These are phyloP conservation scores for Microctonus brassicae DNA, from an alignment of 2,888 invertebrate species.

Conservation along the genomic window DNA sequence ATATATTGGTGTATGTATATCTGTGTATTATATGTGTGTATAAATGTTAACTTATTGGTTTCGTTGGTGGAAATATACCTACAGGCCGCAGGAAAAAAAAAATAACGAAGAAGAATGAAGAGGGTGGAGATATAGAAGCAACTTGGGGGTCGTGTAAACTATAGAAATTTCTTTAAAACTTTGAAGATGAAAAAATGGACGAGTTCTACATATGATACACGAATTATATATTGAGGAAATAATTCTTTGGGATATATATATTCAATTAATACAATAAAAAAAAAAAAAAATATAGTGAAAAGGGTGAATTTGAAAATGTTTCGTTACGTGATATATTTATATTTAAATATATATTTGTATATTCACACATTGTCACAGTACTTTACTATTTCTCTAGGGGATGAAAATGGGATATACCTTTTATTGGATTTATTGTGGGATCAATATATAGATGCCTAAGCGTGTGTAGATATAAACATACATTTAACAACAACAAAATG, in stretches of 20 bases:
- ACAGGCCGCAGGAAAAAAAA: conserved; percentile 20
- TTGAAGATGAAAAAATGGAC: not conserved
- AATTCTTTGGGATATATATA: not conserved
- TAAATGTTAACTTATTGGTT: conserved; percentile 1
- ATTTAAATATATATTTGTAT: conserved; percentile 8
- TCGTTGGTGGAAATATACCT: conserved; percentile 6
- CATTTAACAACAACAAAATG: conserved; percentile 1
- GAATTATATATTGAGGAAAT: conserved; percentile 25
- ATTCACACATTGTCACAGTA: not conserved
- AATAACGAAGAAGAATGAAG: conserved; percentile 26
- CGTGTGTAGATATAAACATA: not conserved
- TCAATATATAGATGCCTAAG: conserved; percentile 15
- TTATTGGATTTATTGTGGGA: conserved; percentile 1
- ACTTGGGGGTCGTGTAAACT: not conserved
- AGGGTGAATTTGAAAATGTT: conserved; percentile 33
- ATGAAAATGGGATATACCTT: not conserved
- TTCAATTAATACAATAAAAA: not conserved
- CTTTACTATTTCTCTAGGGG: conserved; percentile 1
- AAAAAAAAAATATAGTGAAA: conserved; percentile 5
- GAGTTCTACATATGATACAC: not conserved
- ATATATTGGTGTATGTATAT: not conserved
- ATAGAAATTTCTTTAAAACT: too few relatives aligned
- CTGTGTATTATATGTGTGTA: too few relatives aligned
- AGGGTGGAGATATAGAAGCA: conserved; percentile 21
- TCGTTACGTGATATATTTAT: too few relatives aligned